Conservation (phyloP, 1,140 invertebrate species). For the honey bee (Apis mellifera) region Amel_HAv3.1 CM009940.2:7672001-7672500, state of each 20-base stretch:
- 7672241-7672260: conserved; percentile 34
- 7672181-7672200: conserved; percentile 47
- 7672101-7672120: background rate
- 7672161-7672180: conserved; percentile 36
- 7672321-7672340: background rate
- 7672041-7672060: no score
- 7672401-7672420: conserved; percentile 28
- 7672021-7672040: no score
- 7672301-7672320: background rate
- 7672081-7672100: no score
- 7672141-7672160: background rate
- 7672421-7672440: conserved; percentile 17
- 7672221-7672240: conserved; percentile 30
- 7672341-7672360: no score
- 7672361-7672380: background rate
- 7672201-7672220: background rate
- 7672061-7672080: no score
- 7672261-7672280: conserved; percentile 28
- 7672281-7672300: background rate
- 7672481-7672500: conserved; percentile 26
- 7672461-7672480: conserved; percentile 23
- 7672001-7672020: no score
- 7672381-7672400: background rate
- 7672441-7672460: conserved; percentile 1
- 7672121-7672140: conserved; percentile 7